Base-by-base conservation (phyloP, 2,888 invertebrate genomes). In the Congeria kusceri region DNA sequence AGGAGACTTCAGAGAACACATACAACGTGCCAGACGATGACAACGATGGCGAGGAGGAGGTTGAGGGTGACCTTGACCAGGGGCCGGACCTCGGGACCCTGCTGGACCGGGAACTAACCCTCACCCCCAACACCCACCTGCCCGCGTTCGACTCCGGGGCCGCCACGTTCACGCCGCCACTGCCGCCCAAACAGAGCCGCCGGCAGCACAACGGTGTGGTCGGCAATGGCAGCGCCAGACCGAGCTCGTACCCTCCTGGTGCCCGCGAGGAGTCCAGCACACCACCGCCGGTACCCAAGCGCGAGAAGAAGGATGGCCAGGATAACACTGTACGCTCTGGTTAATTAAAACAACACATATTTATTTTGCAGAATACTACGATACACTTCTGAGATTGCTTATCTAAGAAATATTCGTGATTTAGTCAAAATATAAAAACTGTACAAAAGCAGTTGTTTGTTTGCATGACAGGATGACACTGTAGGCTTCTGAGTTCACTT, bases 151-250 rank as follows among this genome's bases (percentile, higher is more conserved):
- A 75, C 23, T 49, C 47, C 20, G 58, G 49, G 25, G 71, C 64
- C 13, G 53, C 4, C 13, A 11, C 5, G 9, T 25, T 96, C 46
- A 90, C 92, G 0, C 91, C 91, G 25, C 86, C 83, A 7, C 76
- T 91, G n/a, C 91, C 91, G 7, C 90, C 91, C 4, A 91, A 91
- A 81, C 80, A 83, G 67, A 85, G 84, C 23, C 77, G 84, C 20
- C 76, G 79, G 29, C 85, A 87, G 25, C 53, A 53, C 20, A 91
- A 90, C 76, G 91, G 91, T 13, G 86, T 87, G 13, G 32, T 49
- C 29, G 29, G 58, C 11, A 64, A 69, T 13, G 68, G 67, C 18
- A 53, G 46, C 0, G 18, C 46, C n/a, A 28, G 53, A 25, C 49
- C 59, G 13, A 63, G 59, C n/a, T 25, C 32, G 18, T 18, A 53